phyloP scores from a whole-genome alignment of 2,888 invertebrate species.

The Hermaeophaga mercurialis region DNA sequence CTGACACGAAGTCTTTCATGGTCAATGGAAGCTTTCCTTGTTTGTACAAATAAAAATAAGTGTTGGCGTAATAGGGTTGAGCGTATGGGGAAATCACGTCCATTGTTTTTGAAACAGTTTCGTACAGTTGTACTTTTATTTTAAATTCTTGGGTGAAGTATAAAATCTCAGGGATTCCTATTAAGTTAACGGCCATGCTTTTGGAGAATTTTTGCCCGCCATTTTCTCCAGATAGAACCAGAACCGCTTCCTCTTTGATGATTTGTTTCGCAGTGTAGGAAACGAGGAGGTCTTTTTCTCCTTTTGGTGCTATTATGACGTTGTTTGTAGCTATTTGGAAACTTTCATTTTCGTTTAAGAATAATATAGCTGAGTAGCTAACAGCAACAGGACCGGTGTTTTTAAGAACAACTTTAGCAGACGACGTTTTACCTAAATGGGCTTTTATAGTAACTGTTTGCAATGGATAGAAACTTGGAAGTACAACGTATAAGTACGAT shows the following conservation, averaged over 20 bases:
- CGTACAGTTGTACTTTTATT: constrained; percentile 34
- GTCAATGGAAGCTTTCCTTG: constrained; percentile 18
- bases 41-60: constrained; percentile 31
- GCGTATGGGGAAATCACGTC: constrained; percentile 35
- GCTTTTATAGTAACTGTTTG: constrained; percentile 59
- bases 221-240: constrained; percentile 49
- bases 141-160: constrained; percentile 33
- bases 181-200: constrained; percentile 43
- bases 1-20: constrained; percentile 31
- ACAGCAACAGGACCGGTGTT: constrained; percentile 48
- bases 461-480: constrained; percentile 62
- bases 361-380: constrained; percentile 45
- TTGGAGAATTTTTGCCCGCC: constrained; percentile 44
- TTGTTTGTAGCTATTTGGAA: constrained; percentile 38
- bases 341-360: constrained; percentile 43
- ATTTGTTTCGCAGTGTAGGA: constrained; percentile 46
- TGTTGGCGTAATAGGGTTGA: constrained; percentile 31
- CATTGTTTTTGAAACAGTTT: constrained; percentile 18
- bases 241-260: constrained; percentile 30
- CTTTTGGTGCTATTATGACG: constrained; percentile 28
- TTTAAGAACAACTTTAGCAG: constrained; percentile 55
- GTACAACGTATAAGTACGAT: constrained; percentile 59
- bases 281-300: constrained; percentile 35
- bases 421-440: constrained; percentile 57
- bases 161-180: constrained; percentile 44